A percentile compares a stretch with the other conserved stretches of the same genome.
Conservation (phyloP, 2,113 vertebrate species). For the Neolamprologus fasciatus region DNA sequence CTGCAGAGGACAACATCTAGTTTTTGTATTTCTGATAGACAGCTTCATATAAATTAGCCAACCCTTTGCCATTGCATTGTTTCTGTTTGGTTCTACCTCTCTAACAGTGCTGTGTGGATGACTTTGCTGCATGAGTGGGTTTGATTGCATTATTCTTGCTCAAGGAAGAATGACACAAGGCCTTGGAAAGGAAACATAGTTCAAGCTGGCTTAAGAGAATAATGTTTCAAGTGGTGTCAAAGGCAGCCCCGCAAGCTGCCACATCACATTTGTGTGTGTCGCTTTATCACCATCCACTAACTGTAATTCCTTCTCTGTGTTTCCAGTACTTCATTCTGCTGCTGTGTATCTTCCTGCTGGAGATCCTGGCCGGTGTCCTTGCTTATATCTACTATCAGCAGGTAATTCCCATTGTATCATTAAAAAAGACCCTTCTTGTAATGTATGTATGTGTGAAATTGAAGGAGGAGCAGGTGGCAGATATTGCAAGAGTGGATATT, state of each 20-base stretch:
- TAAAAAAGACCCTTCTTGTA: not conserved
- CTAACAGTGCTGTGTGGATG: not conserved
- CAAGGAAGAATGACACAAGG: not conserved
- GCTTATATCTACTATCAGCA: conserved; percentile 97
- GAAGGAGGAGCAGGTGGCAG: not conserved
- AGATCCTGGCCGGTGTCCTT: conserved; percentile 88
- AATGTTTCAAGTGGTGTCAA: not conserved
- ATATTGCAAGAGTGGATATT: not conserved
- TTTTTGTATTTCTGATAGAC: not conserved
- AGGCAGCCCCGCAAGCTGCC: not conserved
- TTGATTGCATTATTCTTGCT: not conserved
- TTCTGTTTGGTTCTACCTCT: not conserved
- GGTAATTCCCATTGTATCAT: conserved; percentile 62
- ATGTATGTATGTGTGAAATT: not conserved
- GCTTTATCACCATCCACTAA: not conserved
- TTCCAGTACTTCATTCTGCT: conserved; percentile 90
- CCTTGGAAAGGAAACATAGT: not conserved
- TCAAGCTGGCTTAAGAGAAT: not conserved
- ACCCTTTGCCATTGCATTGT: not conserved
- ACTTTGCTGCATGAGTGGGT: not conserved
- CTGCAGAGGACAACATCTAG: not conserved
- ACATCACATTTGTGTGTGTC: not conserved
- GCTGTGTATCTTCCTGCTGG: conserved; percentile 92
- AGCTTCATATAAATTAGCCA: not conserved
- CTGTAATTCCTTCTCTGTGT: not conserved